Evolutionary conservation across 2,797 vertebrate genomes (phyloP), one percentile per base, ranked within the genome.

Genomic region (Falco rusticolus): DNA sequence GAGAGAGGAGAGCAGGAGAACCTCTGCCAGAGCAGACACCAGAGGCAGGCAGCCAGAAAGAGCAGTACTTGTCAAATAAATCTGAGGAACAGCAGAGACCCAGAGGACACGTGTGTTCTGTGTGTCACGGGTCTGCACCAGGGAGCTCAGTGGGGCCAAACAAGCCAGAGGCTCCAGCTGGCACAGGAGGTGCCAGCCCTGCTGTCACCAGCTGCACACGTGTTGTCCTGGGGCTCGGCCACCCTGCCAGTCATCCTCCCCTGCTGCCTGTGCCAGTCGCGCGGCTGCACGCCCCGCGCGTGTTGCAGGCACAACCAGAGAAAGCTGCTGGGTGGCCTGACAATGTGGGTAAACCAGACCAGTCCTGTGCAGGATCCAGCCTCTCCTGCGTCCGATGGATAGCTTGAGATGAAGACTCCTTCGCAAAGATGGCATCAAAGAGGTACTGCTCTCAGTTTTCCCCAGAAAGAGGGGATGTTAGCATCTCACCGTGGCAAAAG

Each of bases 211-310:
- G 33, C 33, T 18, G 5, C 4, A 5, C 25, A 17, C 37, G 15
- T 2, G 1, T 24, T 63, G n/a, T 41, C 60, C 21, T 0, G 1
- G n/a, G 79, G 33, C 66, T 79, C 5, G 6, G 26, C 43, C 51
- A 47, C 51, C 7, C n/a, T 70, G 51, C 22, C 56, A n/a, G 18
- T 25, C 29, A 1, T n/a, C 29, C 65, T 70, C 33, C 15, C 0
- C 0, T 60, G 41, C 54, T 53, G 41, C 51, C 54, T 33, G 22
- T 16, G 50, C 17, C 47, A 76, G 69, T 45, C 10, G 15, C 0
- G 0, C 16, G 80, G 59, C 63, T 53, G 56, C 47, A 74, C n/a
- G 37, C 15, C 19, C 47, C 0, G 0, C 12, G 22, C 1, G 0
- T 6, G 8, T 4, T 37, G 69, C 74, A 84, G 66, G 34, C 24